phyloP scores from a whole-genome alignment of 2,888 invertebrate species.

The Bruchidius siliquastri region DNA sequence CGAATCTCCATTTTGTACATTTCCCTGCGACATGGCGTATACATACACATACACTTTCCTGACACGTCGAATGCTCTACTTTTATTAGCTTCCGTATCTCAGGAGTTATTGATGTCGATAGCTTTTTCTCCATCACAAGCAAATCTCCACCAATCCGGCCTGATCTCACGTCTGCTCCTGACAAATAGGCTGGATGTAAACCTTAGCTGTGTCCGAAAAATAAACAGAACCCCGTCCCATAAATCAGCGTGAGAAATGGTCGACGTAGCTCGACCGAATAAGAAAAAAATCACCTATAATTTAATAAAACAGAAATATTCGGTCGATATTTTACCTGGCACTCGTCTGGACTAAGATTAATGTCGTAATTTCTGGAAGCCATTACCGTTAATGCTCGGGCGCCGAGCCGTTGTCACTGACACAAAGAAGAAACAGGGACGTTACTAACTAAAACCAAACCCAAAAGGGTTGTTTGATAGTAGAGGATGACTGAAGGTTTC shows the following conservation, averaged over 20 bases:
- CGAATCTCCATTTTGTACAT: too few relatives aligned
- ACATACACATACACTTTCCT: too few relatives aligned
- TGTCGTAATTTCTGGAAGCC: conserved; percentile 43
- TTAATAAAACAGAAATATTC: conserved; percentile 40
- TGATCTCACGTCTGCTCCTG: not conserved
- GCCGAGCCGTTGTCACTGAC: conserved; percentile 37
- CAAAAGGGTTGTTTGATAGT: not conserved
- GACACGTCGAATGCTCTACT: too few relatives aligned
- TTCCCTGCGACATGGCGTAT: too few relatives aligned
- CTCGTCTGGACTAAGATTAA: conserved; percentile 42
- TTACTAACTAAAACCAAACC: not conserved
- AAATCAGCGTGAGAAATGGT: conserved; percentile 10
- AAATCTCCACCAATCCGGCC: not conserved
- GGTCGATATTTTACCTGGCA: conserved; percentile 44
- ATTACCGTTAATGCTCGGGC: conserved; percentile 38
- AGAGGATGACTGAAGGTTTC: too few relatives aligned
- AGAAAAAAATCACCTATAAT: conserved; percentile 29
- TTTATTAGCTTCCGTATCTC: not conserved
- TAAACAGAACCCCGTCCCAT: conserved; percentile 8
- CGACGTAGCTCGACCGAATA: conserved; percentile 1
- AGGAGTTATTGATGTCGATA: not conserved
- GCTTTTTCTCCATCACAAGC: not conserved
- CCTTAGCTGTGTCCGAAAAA: not conserved
- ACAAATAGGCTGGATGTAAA: not conserved
- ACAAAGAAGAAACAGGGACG: not conserved